These are phyloP conservation scores for Silurus meridionalis DNA, from an alignment of 2,113 vertebrate species.

Conservation along the genomic window DNA sequence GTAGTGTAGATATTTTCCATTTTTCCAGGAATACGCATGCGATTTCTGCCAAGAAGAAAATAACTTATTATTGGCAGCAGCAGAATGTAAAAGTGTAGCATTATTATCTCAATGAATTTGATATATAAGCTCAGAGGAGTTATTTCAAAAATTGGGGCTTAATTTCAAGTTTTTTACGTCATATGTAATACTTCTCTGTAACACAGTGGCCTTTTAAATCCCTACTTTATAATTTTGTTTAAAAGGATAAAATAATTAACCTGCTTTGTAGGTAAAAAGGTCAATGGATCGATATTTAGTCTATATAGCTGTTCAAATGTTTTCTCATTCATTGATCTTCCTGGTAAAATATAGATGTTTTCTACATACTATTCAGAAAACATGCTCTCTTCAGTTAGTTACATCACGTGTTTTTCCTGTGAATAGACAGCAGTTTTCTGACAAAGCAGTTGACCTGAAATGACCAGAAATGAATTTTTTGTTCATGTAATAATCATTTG, in stretches of 20 bases:
- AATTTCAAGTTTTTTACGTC: not conserved
- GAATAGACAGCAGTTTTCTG: not conserved
- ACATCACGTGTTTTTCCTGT: not conserved
- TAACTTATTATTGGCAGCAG: not conserved
- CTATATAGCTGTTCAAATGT: not conserved
- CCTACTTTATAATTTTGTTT: not conserved
- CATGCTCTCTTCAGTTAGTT: not conserved
- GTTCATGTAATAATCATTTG: too few relatives aligned
- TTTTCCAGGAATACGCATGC: not conserved
- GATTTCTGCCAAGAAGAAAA: not conserved
- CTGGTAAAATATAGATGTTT: too few relatives aligned
- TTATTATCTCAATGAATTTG: not conserved
- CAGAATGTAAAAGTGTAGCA: not conserved
- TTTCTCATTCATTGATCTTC: not conserved
- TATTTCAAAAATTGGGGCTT: not conserved
- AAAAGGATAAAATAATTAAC: not conserved
- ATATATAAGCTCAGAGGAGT: too few relatives aligned
- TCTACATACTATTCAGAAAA: not conserved
- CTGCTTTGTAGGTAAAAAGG: not conserved
- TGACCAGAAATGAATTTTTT: not conserved
- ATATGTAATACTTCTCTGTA: not conserved
- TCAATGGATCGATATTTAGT: not conserved
- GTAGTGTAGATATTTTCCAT: not conserved
- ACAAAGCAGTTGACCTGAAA: not conserved
- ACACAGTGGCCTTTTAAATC: not conserved